Evolutionary conservation across 2,888 invertebrate genomes (phyloP), one percentile per base, ranked within the genome.

Genomic region (Scelioninae gen. 1): DNA sequence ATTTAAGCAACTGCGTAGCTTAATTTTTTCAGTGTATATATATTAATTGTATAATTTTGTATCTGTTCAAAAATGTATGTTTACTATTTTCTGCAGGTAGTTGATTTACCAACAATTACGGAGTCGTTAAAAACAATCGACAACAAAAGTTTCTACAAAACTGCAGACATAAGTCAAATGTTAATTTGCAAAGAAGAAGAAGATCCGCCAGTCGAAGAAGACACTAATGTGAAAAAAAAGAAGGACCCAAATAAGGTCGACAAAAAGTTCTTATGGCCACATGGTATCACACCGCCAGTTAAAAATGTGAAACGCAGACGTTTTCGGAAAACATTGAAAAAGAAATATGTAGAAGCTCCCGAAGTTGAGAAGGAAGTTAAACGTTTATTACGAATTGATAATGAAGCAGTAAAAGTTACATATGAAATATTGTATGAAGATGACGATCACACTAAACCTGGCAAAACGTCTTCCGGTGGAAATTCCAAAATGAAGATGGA

Each of bases 311-410:
- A 99, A 9, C 97, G 97, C 87, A 94, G 98, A 71, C 94, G 99
- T 76, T 99, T 99, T 89, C 94, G 99, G 40, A 98, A 98, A 93
- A 98, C 98, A 0, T 92, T 99, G 32, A 98, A 97, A 91, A 99
- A 99, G 92, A 99, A 99, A 93, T 97, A 97, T 93, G 97, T 97
- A 0, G 99, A 99, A 93, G 97, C 98, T 29, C 98, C 99, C 0
- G 99, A 99, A 93, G 98, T 99, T 85, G 99, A 99, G 91, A 98
- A 98, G 91, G 99, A 99, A 93, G 98, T 99, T 0, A 98, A 98
- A 91, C 94, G 98, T 45, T 93, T 99, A 71, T 93, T 99, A 8
- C 94, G 98, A 84, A 96, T 96, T 40, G 99, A 99, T 90, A 97
- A 98, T 90, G 98, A 99, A 91, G 98, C 99, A 0, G 96, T 96